Percentiles rank a stretch among this genome's conserved stretches.
Conservation (phyloP, 2,797 vertebrate genomes). For the Dromococcyx pavoninus region DNA sequence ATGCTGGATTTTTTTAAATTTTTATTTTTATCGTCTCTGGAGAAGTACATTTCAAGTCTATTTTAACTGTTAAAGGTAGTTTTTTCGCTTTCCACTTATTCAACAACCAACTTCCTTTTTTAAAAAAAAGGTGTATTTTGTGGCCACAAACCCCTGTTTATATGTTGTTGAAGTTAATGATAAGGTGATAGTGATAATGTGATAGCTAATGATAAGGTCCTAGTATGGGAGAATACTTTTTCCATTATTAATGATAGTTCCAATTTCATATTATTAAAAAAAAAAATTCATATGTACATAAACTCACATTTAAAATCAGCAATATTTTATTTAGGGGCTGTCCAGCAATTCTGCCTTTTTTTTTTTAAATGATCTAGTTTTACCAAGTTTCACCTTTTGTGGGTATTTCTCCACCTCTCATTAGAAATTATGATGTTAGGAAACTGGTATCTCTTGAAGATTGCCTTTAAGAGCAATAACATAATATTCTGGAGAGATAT, state of each 20-base stretch:
- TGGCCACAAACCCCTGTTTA: not conserved
- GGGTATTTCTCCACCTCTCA: not conserved
- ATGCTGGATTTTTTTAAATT: not conserved
- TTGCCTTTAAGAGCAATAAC: not conserved
- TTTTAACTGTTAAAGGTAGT: not conserved
- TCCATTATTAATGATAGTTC: not conserved
- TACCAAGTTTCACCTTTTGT: not conserved
- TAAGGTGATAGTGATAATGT: not conserved
- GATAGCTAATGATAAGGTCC: not conserved
- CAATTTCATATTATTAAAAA: not conserved
- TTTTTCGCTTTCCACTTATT: not conserved
- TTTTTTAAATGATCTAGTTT: not conserved
- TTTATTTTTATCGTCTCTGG: not conserved
- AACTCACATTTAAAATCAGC: not conserved
- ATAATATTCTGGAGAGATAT: not conserved
- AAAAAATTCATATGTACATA: not conserved
- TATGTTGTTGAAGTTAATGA: not conserved
- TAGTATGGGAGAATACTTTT: not conserved
- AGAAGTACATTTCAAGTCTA: not conserved
- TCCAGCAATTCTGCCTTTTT: not conserved
- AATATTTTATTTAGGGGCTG: not conserved
- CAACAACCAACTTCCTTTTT: not conserved
- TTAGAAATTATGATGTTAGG: not conserved
- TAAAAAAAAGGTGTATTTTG: not conserved
- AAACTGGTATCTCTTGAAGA: not conserved